A percentile compares a stretch with the other conserved stretches of the same genome.
These are phyloP conservation scores for Peromyscus nudipes DNA, from an alignment of 2,797 vertebrate species.

Conservation along the genomic window DNA sequence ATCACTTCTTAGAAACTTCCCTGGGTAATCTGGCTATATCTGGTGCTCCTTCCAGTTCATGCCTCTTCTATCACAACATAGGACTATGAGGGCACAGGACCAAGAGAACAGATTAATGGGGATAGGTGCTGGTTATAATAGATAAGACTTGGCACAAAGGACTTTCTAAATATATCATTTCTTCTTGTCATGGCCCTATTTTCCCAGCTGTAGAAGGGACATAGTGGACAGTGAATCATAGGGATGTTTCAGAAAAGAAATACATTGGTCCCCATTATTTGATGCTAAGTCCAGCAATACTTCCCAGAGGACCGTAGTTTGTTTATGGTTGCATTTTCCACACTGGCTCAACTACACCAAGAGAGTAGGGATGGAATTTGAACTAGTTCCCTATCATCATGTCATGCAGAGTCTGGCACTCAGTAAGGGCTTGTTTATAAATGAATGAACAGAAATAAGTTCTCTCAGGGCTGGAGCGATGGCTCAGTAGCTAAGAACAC, in stretches of 20 bases:
- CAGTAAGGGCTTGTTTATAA: not conserved
- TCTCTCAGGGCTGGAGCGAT: no score
- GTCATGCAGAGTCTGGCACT: not conserved
- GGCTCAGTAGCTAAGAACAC: no score
- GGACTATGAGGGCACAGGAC: not conserved
- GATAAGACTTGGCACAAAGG: not conserved
- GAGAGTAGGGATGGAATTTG: not conserved
- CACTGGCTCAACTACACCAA: not conserved
- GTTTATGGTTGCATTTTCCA: not conserved
- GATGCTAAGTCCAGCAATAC: not conserved
- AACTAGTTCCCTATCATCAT: not conserved
- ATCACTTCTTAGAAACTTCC: not conserved
- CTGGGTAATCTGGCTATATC: not conserved
- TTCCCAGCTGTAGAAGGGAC: not conserved
- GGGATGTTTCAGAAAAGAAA: not conserved
- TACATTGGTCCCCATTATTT: not conserved
- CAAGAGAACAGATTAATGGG: not conserved
- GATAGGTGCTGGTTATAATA: not conserved
- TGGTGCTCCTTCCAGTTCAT: fast-evolving
- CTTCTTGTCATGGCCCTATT: not conserved
- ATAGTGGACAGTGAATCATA: not conserved
- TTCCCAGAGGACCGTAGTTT: not conserved
- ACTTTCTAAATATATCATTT: not conserved
- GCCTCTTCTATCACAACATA: not conserved
- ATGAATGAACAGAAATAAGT: not conserved